A percentile compares a stretch with the other conserved stretches of the same genome.
Conservation (phyloP, 2,888 invertebrate species). For the Thecophora atra region DNA sequence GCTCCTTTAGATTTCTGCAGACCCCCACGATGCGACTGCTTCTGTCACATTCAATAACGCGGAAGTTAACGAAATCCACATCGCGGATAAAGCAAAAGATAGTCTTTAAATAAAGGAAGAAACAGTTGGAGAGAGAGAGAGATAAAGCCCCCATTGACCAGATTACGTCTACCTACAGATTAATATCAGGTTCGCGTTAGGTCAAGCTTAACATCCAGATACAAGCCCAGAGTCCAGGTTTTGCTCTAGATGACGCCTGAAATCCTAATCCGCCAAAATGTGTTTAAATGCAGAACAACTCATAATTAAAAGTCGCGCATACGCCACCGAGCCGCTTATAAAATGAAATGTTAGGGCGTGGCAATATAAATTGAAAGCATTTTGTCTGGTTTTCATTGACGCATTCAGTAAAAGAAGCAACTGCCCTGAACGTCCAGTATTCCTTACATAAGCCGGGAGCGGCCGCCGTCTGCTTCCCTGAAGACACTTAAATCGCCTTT, state of each 20-base stretch:
- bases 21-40: neutral
- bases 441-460: conserved; percentile 14
- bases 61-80: conserved; percentile 48
- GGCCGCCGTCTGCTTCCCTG: neutral
- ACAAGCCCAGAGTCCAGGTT: too few species aligned
- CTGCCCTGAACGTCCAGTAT: neutral
- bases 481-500: conserved; percentile 14
- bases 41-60: conserved; percentile 40
- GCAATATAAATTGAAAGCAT: too few species aligned
- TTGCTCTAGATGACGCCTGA: too few species aligned
- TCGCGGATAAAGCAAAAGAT: conserved; percentile 19
- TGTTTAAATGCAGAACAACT: neutral
- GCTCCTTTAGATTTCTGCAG: neutral
- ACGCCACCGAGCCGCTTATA: neutral
- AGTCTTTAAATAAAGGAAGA: neutral
- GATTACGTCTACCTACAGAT: too few species aligned
- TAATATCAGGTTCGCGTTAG: too few species aligned
- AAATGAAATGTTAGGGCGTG: too few species aligned
- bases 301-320: neutral
- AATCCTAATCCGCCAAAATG: too few species aligned
- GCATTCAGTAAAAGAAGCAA: neutral
- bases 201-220: too few species aligned
- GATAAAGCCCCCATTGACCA: too few species aligned
- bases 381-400: neutral
- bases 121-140: too few species aligned